A percentile compares a stretch with the other conserved stretches of the same genome.
Evolutionary conservation across 2,113 vertebrate genomes (phyloP).

Genomic region (Myrmecobius fasciatus): DNA sequence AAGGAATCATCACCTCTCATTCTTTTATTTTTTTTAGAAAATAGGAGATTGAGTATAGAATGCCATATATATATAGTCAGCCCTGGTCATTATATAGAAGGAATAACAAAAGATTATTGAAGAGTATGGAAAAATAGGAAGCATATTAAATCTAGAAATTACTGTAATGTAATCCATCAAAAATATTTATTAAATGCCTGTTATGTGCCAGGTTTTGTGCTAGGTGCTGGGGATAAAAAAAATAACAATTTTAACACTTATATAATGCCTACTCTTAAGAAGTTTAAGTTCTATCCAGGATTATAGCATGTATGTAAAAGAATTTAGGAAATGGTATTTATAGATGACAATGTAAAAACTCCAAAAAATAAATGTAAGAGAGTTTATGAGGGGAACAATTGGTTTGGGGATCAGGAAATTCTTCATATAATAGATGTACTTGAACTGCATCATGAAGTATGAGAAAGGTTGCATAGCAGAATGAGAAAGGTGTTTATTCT

Average conservation of each 20-base stretch:
- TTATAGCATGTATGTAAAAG: background rate
- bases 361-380: background rate
- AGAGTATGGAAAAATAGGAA: too few relatives aligned
- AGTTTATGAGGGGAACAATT: background rate
- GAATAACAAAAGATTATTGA: background rate
- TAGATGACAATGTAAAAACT: background rate
- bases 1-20: background rate
- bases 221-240: background rate
- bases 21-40: background rate
- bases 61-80: background rate
- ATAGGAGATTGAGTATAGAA: background rate
- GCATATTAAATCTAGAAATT: background rate
- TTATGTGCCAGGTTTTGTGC: background rate
- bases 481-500: background rate
- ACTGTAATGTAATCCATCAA: background rate
- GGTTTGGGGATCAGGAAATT: background rate
- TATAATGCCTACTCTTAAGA: background rate
- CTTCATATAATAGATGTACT: background rate
- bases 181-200: background rate
- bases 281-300: background rate
- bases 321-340: background rate
- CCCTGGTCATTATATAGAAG: background rate
- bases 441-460: background rate
- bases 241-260: too few relatives aligned
- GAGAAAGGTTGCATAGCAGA: background rate